Conservation (phyloP, 2,797 vertebrate genomes). For the Notolabrus celidotus region DNA sequence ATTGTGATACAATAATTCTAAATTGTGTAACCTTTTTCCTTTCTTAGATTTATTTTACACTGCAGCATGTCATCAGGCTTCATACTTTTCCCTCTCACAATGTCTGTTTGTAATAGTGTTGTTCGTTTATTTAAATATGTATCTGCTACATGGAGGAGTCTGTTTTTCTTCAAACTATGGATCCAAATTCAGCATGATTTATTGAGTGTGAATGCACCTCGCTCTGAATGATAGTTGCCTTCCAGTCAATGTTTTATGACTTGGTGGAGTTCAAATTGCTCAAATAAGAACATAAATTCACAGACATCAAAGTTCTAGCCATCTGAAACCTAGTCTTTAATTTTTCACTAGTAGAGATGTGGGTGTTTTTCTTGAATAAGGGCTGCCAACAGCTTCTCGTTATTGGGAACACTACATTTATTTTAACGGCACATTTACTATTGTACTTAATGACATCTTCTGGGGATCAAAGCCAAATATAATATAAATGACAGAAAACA, state of each 20-base stretch:
- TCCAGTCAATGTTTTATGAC: slow-evolving; percentile 15
- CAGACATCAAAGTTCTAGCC: slow-evolving; percentile 2
- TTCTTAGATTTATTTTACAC: slow-evolving; percentile 1
- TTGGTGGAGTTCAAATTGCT: slow-evolving; percentile 20
- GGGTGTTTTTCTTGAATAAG: slow-evolving; percentile 27
- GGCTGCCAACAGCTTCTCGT: slow-evolving; percentile 30
- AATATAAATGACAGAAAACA: slow-evolving; percentile 24
- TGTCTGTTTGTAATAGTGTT: slow-evolving; percentile 13
- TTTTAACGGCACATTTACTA: slow-evolving; percentile 34
- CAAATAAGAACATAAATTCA: slow-evolving; percentile 26
- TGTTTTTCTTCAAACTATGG: slow-evolving; percentile 4
- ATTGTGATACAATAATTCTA: neutral
- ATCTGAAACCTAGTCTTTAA: slow-evolving; percentile 13
- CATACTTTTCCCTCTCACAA: neutral
- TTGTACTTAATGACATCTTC: slow-evolving; percentile 21
- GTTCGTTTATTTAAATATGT: slow-evolving; percentile 15
- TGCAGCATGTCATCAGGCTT: neutral
- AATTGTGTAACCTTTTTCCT: neutral
- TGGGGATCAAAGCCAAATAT: slow-evolving; percentile 19
- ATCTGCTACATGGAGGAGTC: slow-evolving; percentile 9
- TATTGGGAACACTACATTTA: slow-evolving; percentile 43
- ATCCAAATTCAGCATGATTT: slow-evolving; percentile 18
- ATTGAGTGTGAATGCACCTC: slow-evolving; percentile 9
- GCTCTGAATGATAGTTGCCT: neutral
- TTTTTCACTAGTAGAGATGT: slow-evolving; percentile 21